Percentiles rank a stretch among this genome's conserved stretches.
Conservation (phyloP, 2,113 vertebrate species). For the Serinus canaria region DNA sequence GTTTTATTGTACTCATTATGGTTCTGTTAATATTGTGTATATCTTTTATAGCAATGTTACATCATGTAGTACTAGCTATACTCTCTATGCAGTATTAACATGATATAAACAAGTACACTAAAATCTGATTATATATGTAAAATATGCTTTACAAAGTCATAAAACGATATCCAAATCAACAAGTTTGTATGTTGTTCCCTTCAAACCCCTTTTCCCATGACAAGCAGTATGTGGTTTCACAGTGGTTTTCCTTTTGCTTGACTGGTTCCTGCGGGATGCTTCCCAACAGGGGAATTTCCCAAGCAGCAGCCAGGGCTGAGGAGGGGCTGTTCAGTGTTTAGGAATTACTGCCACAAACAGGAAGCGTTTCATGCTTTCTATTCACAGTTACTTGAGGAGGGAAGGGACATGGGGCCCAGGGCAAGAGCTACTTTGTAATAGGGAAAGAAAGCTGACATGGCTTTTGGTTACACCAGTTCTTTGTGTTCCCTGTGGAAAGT, state of each 20-base stretch:
- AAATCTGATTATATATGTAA: background rate
- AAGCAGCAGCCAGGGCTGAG: background rate
- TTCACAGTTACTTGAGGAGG: conserved; percentile 56
- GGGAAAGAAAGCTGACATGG: conserved; percentile 16
- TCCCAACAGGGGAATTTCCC: conserved; percentile 19
- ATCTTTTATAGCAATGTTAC: background rate
- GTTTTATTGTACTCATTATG: background rate
- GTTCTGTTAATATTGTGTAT: background rate
- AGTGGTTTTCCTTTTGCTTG: background rate
- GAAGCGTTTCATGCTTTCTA: conserved; percentile 56
- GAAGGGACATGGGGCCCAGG: conserved; percentile 55
- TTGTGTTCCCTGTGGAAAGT: background rate
- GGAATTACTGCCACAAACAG: conserved; percentile 49
- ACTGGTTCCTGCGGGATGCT: conserved; percentile 5
- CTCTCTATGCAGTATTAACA: background rate
- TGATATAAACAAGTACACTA: background rate
- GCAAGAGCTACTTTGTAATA: conserved; percentile 38
- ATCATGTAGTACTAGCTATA: background rate
- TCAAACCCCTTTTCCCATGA: background rate
- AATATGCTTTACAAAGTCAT: background rate
- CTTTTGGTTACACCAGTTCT: background rate
- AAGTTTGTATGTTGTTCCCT: background rate
- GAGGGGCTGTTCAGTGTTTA: background rate
- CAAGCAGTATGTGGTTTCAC: background rate
- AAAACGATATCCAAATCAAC: background rate